Conservation (phyloP, 2,888 invertebrate species). For the Phengaris alcon region DNA sequence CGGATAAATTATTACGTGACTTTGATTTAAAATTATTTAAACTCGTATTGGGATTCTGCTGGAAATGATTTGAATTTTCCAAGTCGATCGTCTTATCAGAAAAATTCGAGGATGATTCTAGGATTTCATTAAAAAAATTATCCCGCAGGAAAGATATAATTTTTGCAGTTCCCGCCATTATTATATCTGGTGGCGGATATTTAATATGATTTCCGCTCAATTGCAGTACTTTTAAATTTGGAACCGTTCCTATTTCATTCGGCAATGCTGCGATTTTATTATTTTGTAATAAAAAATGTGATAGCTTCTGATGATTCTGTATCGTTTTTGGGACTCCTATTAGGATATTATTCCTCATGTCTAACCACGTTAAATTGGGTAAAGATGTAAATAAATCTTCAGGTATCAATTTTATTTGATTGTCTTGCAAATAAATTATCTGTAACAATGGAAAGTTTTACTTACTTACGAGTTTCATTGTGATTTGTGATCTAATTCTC, state of each 20-base stretch:
- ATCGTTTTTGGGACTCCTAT: constrained; percentile 76
- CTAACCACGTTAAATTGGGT: constrained; percentile 81
- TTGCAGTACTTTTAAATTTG: constrained; percentile 81
- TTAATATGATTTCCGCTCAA: constrained; percentile 80
- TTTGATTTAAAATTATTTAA: constrained; percentile 51
- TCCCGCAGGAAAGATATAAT: constrained; percentile 59
- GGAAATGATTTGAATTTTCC: constrained; percentile 47
- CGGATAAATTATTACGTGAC: constrained; percentile 47
- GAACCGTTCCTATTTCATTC: constrained; percentile 80
- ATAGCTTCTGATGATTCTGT: constrained; percentile 77
- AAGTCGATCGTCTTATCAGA: constrained; percentile 48
- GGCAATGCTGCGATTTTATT: constrained; percentile 81
- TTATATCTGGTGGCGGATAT: constrained; percentile 77
- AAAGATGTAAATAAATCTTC: constrained; percentile 79
- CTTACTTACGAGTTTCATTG: too few relatives aligned
- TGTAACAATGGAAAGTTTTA: constrained; percentile 45
- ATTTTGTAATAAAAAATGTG: constrained; percentile 82
- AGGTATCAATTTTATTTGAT: constrained; percentile 74
- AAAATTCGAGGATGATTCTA: constrained; percentile 55
- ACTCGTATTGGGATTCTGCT: constrained; percentile 64
- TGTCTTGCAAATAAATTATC: constrained; percentile 74
- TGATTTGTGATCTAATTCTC: too few relatives aligned
- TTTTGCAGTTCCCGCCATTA: constrained; percentile 71
- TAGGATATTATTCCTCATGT: constrained; percentile 81
- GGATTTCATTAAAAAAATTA: constrained; percentile 53